Evolutionary conservation across 2,888 invertebrate genomes (phyloP).

Genomic region (Eristalis tenax): DNA sequence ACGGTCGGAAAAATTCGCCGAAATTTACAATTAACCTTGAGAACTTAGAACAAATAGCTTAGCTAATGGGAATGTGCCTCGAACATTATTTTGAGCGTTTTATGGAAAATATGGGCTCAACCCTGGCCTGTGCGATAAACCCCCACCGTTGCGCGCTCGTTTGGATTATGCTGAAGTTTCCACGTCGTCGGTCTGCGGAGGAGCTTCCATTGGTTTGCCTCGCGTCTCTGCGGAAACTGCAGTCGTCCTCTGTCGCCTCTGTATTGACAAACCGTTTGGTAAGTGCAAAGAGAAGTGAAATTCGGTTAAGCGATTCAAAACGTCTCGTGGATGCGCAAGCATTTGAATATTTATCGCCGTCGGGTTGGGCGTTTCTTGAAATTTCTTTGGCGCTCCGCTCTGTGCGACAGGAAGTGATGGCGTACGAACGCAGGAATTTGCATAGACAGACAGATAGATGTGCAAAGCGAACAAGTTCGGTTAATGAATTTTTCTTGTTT

Average conservation of each 20-base stretch:
- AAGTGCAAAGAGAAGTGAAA: slow-evolving; percentile 1
- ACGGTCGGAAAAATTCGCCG: background rate
- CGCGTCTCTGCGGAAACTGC: slow-evolving; percentile 23
- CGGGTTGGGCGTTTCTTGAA: background rate
- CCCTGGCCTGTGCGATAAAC: background rate
- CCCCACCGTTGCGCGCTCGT: background rate
- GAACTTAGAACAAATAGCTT: slow-evolving; percentile 7
- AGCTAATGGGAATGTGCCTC: slow-evolving; percentile 2
- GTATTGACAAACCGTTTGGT: background rate
- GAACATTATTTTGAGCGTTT: background rate
- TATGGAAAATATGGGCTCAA: background rate
- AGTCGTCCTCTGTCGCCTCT: background rate
- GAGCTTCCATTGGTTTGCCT: slow-evolving; percentile 2
- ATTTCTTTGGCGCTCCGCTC: background rate
- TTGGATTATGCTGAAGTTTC: background rate
- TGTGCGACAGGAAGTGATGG: slow-evolving; percentile 2
- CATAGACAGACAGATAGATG: slow-evolving; percentile 1
- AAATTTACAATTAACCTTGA: slow-evolving; percentile 3
- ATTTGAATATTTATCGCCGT: slow-evolving; percentile 38
- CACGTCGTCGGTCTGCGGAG: background rate
- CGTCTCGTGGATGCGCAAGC: background rate
- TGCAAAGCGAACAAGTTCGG: background rate
- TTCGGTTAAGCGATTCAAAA: slow-evolving; percentile 29
- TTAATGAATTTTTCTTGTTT: background rate
- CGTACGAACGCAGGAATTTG: slow-evolving; percentile 3